phyloP scores from a whole-genome alignment of 2,888 invertebrate species.

The Agrotis puta region DNA sequence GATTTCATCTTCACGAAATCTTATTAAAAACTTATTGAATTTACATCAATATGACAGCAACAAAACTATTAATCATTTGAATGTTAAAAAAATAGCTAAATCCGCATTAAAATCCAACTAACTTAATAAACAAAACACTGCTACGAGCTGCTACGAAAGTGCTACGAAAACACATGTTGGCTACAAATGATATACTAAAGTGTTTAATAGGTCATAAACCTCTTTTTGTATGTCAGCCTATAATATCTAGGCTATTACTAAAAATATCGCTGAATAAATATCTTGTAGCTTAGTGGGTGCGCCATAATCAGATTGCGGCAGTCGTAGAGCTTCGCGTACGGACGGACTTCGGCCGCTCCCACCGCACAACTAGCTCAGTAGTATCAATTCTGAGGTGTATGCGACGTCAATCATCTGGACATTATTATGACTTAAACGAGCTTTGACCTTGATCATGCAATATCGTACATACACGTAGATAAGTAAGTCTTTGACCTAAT shows the following conservation, averaged over 20 bases:
- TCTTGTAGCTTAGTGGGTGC: constrained; percentile 82
- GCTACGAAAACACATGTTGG: constrained; percentile 56
- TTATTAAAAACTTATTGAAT: background rate
- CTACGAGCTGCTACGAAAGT: constrained; percentile 63
- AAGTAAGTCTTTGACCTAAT: constrained; percentile 34
- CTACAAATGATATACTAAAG: constrained; percentile 2
- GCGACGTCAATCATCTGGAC: constrained; percentile 25
- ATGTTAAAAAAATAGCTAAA: background rate
- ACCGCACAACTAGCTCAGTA: constrained; percentile 69
- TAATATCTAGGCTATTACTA: constrained; percentile 40
- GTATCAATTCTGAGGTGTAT: constrained; percentile 58
- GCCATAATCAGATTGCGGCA: constrained; percentile 90
- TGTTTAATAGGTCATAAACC: constrained; percentile 1
- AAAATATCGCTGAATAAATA: constrained; percentile 61
- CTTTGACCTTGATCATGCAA: constrained; percentile 56
- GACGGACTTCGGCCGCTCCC: constrained; percentile 85
- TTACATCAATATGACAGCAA: too few species aligned
- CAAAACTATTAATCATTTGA: background rate
- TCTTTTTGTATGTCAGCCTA: background rate
- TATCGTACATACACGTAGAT: constrained; percentile 16
- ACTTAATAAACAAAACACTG: constrained; percentile 41
- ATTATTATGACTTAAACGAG: constrained; percentile 38
- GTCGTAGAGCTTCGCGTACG: constrained; percentile 85
- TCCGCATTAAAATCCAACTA: background rate
- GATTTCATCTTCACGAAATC: background rate